These are phyloP conservation scores for Anas georgica DNA, from an alignment of 2,797 vertebrate genomes.

Conservation along the genomic window DNA sequence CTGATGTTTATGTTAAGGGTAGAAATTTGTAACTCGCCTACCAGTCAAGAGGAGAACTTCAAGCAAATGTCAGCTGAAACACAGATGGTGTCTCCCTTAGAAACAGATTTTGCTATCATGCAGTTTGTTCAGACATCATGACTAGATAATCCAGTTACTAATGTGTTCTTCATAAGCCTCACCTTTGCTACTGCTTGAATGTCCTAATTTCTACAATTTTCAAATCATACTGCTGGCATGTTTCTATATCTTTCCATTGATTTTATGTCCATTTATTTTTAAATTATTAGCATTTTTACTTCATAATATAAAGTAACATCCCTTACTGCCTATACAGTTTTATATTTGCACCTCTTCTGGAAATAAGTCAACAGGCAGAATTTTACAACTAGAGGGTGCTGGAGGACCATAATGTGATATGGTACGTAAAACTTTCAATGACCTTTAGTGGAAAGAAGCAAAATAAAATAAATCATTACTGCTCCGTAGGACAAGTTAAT, in stretches of 20 bases:
- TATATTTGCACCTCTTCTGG: neutral
- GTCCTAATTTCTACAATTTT: neutral
- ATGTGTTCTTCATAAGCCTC: neutral
- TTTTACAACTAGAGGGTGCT: constrained; percentile 69
- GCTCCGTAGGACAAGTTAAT: neutral
- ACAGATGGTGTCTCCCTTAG: constrained; percentile 17
- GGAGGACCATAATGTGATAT: constrained; percentile 26
- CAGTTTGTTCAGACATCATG: neutral
- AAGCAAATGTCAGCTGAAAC: constrained; percentile 41
- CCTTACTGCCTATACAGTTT: neutral
- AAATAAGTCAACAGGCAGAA: neutral
- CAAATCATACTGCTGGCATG: neutral
- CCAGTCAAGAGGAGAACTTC: neutral
- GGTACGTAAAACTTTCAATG: neutral
- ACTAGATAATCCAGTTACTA: neutral
- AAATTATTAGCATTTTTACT: neutral
- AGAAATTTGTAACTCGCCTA: neutral
- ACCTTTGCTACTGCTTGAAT: neutral
- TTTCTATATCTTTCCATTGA: neutral
- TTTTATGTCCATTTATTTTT: neutral
- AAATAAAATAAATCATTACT: constrained; percentile 38
- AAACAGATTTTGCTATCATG: constrained; percentile 3
- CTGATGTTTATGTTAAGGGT: neutral
- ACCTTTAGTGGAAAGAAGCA: constrained; percentile 26
- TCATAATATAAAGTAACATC: neutral